These are phyloP conservation scores for Trissolcus brochymenae DNA, from an alignment of 2,888 invertebrate species.

Conservation along the genomic window DNA sequence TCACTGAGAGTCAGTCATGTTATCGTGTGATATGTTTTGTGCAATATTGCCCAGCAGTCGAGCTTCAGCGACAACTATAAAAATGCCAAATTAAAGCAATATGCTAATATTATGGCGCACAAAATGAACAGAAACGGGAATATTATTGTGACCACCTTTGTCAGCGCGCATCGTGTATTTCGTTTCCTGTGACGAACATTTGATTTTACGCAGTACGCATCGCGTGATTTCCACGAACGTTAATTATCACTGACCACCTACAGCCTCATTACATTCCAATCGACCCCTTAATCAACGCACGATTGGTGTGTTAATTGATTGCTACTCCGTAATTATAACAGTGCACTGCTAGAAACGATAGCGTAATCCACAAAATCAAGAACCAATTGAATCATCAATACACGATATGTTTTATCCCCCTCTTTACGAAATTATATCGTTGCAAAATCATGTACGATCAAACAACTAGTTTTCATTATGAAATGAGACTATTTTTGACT, in stretches of 20 bases:
- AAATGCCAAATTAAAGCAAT: conserved; percentile 33
- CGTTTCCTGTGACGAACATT: conserved; percentile 72
- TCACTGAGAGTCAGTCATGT: no score
- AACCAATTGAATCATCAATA: conserved; percentile 54
- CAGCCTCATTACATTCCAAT: conserved; percentile 76
- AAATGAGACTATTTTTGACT: no score
- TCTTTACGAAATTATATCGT: background rate
- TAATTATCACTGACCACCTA: conserved; percentile 76
- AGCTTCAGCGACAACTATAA: background rate
- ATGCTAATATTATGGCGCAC: conserved; percentile 34
- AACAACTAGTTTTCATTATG: no score
- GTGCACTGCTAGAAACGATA: conserved; percentile 70
- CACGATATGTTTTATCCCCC: conserved; percentile 40
- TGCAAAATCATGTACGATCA: no score
- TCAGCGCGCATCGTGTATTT: conserved; percentile 68
- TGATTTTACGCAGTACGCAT: conserved; percentile 75
- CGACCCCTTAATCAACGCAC: conserved; percentile 76
- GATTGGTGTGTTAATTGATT: conserved; percentile 76
- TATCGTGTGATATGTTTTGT: no score
- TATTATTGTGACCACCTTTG: conserved; percentile 51
- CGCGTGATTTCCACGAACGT: conserved; percentile 73
- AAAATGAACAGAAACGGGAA: conserved; percentile 36
- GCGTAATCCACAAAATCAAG: conserved; percentile 63
- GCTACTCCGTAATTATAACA: conserved; percentile 76
- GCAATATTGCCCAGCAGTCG: no score